Percentiles rank a stretch among this genome's conserved stretches.
These are phyloP conservation scores for Eledona agricola DNA, from an alignment of 2,888 invertebrate species.

Conservation along the genomic window DNA sequence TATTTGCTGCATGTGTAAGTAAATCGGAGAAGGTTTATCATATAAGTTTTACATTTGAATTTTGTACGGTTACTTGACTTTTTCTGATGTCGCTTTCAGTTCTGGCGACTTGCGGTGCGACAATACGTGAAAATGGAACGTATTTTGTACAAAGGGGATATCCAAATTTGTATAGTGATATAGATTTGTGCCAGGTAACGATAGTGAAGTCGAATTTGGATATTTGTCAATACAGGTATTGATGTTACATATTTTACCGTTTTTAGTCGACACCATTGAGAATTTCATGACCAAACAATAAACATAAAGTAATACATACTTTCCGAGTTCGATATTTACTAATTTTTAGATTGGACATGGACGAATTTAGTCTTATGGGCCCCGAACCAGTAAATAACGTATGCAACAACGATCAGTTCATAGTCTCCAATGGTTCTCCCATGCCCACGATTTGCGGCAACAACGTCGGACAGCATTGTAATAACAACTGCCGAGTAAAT, in stretches of 20 bases:
- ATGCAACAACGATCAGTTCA: slow-evolving; percentile 86
- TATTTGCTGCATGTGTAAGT: slow-evolving; percentile 79
- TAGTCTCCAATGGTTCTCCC: slow-evolving; percentile 83
- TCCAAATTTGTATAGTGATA: slow-evolving; percentile 78
- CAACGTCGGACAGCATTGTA: slow-evolving; percentile 85
- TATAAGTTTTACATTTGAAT: too few species aligned
- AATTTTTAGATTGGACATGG: slow-evolving; percentile 2
- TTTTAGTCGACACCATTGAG: too few species aligned
- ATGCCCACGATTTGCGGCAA: slow-evolving; percentile 83
- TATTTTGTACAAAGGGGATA: slow-evolving; percentile 87
- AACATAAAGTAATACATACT: too few species aligned
- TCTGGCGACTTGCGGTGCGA: slow-evolving; percentile 80
- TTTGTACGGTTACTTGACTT: too few species aligned
- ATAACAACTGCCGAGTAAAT: slow-evolving; percentile 48
- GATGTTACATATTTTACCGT: background rate
- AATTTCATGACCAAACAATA: too few species aligned
- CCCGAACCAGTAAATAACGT: slow-evolving; percentile 81
- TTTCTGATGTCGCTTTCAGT: slow-evolving; percentile 71
- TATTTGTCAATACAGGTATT: slow-evolving; percentile 83
- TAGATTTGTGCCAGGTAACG: slow-evolving; percentile 86
- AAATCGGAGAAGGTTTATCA: too few species aligned
- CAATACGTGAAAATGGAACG: slow-evolving; percentile 81
- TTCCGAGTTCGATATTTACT: too few species aligned
- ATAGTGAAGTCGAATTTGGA: slow-evolving; percentile 79
- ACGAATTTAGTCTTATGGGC: slow-evolving; percentile 74